Conservation (phyloP, 1,140 invertebrate genomes). For the Drosophila mauritiana region DNA sequence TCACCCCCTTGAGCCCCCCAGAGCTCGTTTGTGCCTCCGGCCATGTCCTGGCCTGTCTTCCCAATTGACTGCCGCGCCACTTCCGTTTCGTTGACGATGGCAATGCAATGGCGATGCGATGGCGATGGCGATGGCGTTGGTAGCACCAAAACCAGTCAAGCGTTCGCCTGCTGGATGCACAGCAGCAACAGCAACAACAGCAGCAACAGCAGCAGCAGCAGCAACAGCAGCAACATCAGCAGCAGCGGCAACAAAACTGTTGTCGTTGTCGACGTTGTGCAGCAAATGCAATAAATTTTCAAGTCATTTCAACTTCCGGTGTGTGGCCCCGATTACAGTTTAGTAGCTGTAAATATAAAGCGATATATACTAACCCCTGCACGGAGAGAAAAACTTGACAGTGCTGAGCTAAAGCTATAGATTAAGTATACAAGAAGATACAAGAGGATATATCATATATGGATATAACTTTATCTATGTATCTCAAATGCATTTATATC, state of each 20-base stretch:
- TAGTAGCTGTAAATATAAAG: constrained; percentile 80
- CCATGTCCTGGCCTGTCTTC: constrained; percentile 60
- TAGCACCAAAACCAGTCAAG: constrained; percentile 42
- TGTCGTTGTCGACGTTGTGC: constrained; percentile 39
- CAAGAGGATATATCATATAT: too few relatives aligned
- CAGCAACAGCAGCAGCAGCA: constrained; percentile 20
- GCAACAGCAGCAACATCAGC: background rate
- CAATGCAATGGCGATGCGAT: constrained; percentile 26
- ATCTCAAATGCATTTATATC: too few relatives aligned
- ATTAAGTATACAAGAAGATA: too few relatives aligned
- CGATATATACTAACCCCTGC: constrained; percentile 35
- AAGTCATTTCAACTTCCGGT: constrained; percentile 83
- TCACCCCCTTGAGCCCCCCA: background rate
- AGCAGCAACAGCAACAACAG: constrained; percentile 18
- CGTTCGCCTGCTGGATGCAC: constrained; percentile 63
- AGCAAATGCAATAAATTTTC: constrained; percentile 83
- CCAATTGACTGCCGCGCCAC: constrained; percentile 80
- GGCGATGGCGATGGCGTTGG: constrained; percentile 21
- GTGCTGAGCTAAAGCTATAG: too few relatives aligned
- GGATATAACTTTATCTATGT: too few relatives aligned
- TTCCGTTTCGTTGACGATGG: constrained; percentile 64
- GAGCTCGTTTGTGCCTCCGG: constrained; percentile 38
- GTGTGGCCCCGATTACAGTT: constrained; percentile 81
- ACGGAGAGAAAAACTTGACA: background rate
- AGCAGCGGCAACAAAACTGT: constrained; percentile 26